A percentile compares a stretch with the other conserved stretches of the same genome.
Conservation (phyloP, 2,888 invertebrate genomes). For the Microctonus brassicae region DNA sequence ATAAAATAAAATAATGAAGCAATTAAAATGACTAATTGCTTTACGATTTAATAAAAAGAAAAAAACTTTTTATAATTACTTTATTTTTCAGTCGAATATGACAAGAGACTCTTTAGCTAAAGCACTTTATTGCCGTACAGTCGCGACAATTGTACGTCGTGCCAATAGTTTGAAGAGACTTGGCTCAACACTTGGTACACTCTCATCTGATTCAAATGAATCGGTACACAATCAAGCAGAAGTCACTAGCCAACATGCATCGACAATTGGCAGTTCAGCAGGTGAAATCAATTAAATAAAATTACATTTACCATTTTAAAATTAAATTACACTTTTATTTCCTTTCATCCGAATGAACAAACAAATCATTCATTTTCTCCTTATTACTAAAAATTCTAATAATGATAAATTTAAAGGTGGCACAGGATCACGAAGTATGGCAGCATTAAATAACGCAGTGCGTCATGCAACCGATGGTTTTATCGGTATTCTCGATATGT, state of each 20-base stretch:
- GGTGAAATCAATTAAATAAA: conserved; percentile 53
- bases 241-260: conserved; percentile 87
- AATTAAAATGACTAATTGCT: neutral
- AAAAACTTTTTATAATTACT: conserved; percentile 22
- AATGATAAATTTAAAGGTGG: conserved; percentile 67
- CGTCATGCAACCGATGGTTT: conserved; percentile 94
- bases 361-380: too few species aligned
- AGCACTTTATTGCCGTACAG: conserved; percentile 93
- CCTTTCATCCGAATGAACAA: too few species aligned
- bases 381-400: too few species aligned
- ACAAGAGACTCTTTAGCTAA: conserved; percentile 92
- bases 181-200: conserved; percentile 84
- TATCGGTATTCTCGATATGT: conserved; percentile 96
- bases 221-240: conserved; percentile 91
- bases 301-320: too few species aligned
- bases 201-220: conserved; percentile 93
- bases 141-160: conserved; percentile 92
- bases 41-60: neutral
- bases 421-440: conserved; percentile 89
- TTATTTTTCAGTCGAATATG: conserved; percentile 77
- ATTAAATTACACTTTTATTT: too few species aligned
- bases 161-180: conserved; percentile 92
- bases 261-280: conserved; percentile 77
- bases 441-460: conserved; percentile 91
- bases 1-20: neutral